These are phyloP conservation scores for Eulithis testata DNA, from an alignment of 2,888 invertebrate species.

Conservation along the genomic window DNA sequence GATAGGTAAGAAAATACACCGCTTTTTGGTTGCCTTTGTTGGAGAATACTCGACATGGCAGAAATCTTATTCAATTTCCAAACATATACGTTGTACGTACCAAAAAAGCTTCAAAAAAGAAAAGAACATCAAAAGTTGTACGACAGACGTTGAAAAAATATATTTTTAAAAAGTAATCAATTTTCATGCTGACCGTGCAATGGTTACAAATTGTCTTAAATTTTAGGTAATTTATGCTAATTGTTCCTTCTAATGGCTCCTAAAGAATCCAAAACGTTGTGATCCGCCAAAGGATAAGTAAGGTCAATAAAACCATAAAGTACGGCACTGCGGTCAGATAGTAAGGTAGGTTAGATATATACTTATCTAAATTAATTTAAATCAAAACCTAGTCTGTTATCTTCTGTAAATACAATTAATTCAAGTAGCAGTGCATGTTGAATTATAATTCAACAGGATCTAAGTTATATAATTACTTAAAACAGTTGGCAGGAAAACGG, in stretches of 20 bases:
- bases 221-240: no score
- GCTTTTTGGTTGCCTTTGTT: no score
- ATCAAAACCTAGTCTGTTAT: conserved; percentile 18
- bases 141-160: no score
- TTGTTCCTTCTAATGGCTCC: not conserved
- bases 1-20: conserved; percentile 81
- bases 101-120: no score
- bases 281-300: not conserved
- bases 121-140: no score
- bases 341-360: not conserved
- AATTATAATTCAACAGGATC: conserved; percentile 30
- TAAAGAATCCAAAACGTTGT: not conserved
- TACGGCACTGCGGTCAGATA: not conserved
- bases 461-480: conserved; percentile 14
- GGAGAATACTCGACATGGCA: no score
- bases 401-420: conserved; percentile 24
- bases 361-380: conserved; percentile 8
- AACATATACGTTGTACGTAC: no score
- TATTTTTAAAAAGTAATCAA: no score
- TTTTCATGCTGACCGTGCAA: no score
- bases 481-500: conserved; percentile 11
- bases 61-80: no score
- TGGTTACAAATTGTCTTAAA: no score
- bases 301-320: conserved; percentile 17
- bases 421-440: conserved; percentile 27